Conservation (phyloP, 1,140 invertebrate species). For the Charaxes varanes region DNA sequence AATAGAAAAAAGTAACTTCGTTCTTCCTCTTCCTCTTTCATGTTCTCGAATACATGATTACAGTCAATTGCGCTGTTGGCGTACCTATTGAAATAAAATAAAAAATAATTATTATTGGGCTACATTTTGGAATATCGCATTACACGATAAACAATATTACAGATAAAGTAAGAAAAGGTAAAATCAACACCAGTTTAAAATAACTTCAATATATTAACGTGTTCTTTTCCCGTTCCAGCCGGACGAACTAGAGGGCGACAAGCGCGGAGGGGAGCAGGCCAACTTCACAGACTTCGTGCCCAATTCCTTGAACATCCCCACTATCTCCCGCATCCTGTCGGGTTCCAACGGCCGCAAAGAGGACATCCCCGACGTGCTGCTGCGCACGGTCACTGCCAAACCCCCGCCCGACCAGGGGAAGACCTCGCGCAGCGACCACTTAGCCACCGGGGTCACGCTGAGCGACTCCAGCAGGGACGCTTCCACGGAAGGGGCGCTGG, state of each 20-base stretch:
- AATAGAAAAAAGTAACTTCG: too few relatives aligned
- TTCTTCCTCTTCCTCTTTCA: too few relatives aligned
- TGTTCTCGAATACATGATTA: too few relatives aligned
- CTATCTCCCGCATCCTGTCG: slow-evolving; percentile 85
- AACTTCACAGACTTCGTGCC: slow-evolving; percentile 79
- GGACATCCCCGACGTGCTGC: slow-evolving; percentile 83
- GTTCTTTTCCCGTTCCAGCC: slow-evolving; percentile 46
- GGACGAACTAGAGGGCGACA: slow-evolving; percentile 66
- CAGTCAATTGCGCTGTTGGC: too few relatives aligned
- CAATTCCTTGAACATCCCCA: slow-evolving; percentile 78
- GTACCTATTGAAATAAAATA: too few relatives aligned
- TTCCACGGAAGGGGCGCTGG: slow-evolving; percentile 65
- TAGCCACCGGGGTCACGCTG: slow-evolving; percentile 58
- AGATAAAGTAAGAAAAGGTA: background rate
- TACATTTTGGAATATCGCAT: too few relatives aligned
- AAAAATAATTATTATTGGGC: too few relatives aligned
- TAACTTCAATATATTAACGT: background rate
- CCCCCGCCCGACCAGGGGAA: slow-evolving; percentile 66
- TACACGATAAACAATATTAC: too few relatives aligned
- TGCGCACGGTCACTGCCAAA: slow-evolving; percentile 80
- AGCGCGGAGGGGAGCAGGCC: slow-evolving; percentile 66
- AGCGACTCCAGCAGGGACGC: slow-evolving; percentile 57
- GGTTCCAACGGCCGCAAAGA: slow-evolving; percentile 87
- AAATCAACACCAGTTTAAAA: background rate
- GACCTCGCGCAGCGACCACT: slow-evolving; percentile 56